These are phyloP conservation scores for Yponomeuta plumbellus DNA, from an alignment of 2,888 invertebrate species.

Conservation along the genomic window DNA sequence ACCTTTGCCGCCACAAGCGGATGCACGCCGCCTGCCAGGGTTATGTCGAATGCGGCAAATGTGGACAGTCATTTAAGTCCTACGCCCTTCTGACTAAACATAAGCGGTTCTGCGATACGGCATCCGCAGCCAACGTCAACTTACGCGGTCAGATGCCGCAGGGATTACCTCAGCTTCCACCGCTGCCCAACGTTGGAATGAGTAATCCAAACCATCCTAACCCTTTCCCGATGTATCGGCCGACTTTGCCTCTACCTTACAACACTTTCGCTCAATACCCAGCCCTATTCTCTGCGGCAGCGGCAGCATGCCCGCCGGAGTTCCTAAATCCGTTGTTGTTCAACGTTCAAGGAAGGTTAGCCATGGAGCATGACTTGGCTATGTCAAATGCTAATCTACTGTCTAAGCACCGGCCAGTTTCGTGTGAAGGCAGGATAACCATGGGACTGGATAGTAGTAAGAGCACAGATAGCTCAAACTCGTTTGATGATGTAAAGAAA, in stretches of 20 bases:
- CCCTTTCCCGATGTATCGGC: conserved; percentile 85
- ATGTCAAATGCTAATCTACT: conserved; percentile 72
- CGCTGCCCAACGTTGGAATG: conserved; percentile 63
- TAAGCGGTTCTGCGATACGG: conserved; percentile 96
- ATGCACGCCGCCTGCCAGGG: conserved; percentile 98
- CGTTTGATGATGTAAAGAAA: conserved; percentile 59
- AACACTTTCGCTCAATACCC: conserved; percentile 79
- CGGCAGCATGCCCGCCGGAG: conserved; percentile 75
- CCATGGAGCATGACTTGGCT: conserved; percentile 70
- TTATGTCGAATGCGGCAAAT: conserved; percentile 95
- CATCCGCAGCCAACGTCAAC: conserved; percentile 67
- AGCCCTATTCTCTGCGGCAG: conserved; percentile 70
- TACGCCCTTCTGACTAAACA: conserved; percentile 95
- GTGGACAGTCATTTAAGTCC: conserved; percentile 94
- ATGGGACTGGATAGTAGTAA: conserved; percentile 35
- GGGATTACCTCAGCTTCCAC: conserved; percentile 57
- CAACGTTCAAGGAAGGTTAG: conserved; percentile 73
- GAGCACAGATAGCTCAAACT: conserved; percentile 62
- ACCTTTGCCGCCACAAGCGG: conserved; percentile 98
- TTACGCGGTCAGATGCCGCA: conserved; percentile 65
- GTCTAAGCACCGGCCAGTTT: conserved; percentile 46
- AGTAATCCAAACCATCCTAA: conserved; percentile 64
- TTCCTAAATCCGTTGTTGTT: conserved; percentile 81
- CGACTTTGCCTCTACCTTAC: conserved; percentile 78
- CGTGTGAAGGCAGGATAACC: conserved; percentile 60